Evolutionary conservation across 2,888 invertebrate species (phyloP).

Genomic region (Cosmorhoe ocellata): DNA sequence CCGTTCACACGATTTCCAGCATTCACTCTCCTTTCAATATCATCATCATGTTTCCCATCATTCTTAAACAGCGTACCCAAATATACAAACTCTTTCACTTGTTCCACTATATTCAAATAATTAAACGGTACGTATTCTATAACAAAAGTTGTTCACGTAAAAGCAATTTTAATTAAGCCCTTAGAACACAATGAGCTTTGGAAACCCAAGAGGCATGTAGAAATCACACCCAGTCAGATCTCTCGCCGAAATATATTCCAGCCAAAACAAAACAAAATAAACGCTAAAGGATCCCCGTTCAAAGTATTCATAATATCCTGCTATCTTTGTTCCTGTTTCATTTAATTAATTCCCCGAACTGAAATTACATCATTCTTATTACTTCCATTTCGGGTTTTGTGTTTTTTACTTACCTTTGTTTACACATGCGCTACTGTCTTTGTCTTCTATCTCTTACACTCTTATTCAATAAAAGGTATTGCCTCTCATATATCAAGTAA

Average conservation of each 20-base stretch:
- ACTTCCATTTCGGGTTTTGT: conserved; percentile 26
- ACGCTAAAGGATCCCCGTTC: conserved; percentile 22
- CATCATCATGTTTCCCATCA: too few relatives aligned
- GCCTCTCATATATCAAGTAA: too few relatives aligned
- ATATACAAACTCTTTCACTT: too few relatives aligned
- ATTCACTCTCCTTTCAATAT: too few relatives aligned
- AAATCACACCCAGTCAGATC: too few relatives aligned
- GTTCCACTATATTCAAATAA: too few relatives aligned
- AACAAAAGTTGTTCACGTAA: neutral
- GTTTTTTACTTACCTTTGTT: conserved; percentile 14
- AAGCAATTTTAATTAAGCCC: too few relatives aligned
- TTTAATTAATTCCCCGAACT: conserved; percentile 41
- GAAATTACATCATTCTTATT: conserved; percentile 42
- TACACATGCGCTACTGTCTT: neutral
- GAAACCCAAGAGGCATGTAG: too few relatives aligned
- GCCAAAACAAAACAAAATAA: conserved; percentile 35
- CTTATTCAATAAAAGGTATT: too few relatives aligned
- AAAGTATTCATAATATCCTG: conserved; percentile 36
- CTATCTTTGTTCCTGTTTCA: conserved; percentile 39
- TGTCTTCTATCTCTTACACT: neutral
- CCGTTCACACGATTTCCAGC: too few relatives aligned
- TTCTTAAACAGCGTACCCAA: too few relatives aligned
- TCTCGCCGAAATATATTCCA: neutral
- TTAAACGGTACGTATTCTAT: neutral
- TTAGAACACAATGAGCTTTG: too few relatives aligned